phyloP scores from a whole-genome alignment of 2,888 invertebrate species.

The Cryptocephalus moraei region DNA sequence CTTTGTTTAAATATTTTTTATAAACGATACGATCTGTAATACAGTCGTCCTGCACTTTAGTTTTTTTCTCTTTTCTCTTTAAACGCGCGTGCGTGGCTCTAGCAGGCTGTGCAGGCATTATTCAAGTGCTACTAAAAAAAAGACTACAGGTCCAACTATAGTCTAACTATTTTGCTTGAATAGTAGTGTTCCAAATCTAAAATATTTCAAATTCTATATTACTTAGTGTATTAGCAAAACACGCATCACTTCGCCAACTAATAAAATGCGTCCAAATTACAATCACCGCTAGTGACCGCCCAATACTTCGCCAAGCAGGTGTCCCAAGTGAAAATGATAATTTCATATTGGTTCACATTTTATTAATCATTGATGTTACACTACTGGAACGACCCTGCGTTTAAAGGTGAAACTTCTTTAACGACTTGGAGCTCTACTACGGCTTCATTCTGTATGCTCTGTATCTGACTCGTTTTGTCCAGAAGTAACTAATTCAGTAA shows the following conservation, averaged over 20 bases:
- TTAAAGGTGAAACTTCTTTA: not conserved
- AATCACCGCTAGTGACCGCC: too few species aligned
- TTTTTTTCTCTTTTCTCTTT: conserved; percentile 12
- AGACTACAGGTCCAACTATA: conserved; percentile 30
- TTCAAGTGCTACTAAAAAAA: conserved; percentile 29
- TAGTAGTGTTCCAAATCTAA: conserved; percentile 22
- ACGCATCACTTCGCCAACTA: too few species aligned
- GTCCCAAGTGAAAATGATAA: too few species aligned
- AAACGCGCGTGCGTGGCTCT: conserved; percentile 36
- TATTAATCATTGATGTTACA: too few species aligned
- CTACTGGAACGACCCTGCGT: not conserved
- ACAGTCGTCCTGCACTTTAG: conserved; percentile 28
- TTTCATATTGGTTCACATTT: too few species aligned
- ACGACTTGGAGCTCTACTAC: conserved; percentile 17
- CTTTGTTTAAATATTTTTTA: conserved; percentile 1
- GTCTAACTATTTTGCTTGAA: conserved; percentile 25
- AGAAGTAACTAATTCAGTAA: too few species aligned
- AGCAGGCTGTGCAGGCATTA: conserved; percentile 39
- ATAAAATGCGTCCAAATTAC: too few species aligned
- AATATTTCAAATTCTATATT: too few species aligned
- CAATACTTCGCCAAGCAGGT: too few species aligned
- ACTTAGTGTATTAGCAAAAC: too few species aligned
- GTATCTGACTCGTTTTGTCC: too few species aligned
- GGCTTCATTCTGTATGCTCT: conserved; percentile 35
- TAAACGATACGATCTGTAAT: conserved; percentile 3